phyloP scores from a whole-genome alignment of 2,113 vertebrate genomes.

The Crotalus tigris region DNA sequence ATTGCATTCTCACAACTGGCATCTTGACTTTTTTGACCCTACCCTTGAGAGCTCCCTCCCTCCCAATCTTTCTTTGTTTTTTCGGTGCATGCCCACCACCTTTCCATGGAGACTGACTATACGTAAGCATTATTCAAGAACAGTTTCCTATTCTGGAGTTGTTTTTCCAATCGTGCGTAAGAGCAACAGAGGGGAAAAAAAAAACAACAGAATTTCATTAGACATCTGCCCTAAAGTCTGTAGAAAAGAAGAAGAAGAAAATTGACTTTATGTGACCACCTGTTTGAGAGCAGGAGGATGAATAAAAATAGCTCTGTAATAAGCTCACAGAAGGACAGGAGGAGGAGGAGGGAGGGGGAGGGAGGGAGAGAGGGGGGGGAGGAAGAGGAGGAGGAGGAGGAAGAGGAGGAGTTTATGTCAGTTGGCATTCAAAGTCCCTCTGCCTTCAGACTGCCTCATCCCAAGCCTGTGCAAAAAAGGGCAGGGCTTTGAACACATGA shows the following conservation, averaged over 20 bases:
- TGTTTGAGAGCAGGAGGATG: conserved; percentile 22
- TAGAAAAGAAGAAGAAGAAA: conserved; percentile 9
- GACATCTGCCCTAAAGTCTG: conserved; percentile 17
- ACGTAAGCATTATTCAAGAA: neutral
- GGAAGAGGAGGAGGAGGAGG: neutral
- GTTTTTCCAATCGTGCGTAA: neutral
- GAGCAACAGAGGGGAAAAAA: neutral
- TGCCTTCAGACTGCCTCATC: neutral
- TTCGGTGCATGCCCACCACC: neutral
- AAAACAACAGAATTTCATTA: neutral
- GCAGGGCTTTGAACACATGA: neutral
- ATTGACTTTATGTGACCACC: conserved; percentile 27
- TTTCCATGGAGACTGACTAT: neutral
- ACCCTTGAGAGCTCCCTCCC: neutral
- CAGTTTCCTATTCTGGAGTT: neutral
- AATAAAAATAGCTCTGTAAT: conserved; percentile 25
- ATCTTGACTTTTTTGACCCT: neutral
- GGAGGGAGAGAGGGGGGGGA: neutral
- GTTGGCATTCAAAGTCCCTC: neutral
- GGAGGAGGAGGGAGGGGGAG: neutral
- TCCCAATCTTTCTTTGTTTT: neutral
- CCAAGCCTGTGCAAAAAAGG: too few species aligned
- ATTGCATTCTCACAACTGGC: neutral
- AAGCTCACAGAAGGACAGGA: neutral
- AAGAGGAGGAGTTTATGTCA: neutral